Evolutionary conservation across 2,113 vertebrate genomes (phyloP).

Genomic region (Periophthalmus modestus): DNA sequence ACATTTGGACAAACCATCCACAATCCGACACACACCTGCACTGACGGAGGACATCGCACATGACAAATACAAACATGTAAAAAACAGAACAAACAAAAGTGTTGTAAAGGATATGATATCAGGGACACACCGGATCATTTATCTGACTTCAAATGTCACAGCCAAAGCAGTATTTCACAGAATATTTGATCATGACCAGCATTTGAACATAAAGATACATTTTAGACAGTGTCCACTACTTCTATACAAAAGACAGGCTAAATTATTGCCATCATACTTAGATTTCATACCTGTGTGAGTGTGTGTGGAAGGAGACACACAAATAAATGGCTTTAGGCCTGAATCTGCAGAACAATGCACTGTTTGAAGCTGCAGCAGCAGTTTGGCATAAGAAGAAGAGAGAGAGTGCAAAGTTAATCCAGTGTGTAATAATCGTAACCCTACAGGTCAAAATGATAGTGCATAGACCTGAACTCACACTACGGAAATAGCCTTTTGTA

Average conservation of each 20-base stretch:
- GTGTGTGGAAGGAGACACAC: constrained; percentile 6
- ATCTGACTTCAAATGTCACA: constrained; percentile 9
- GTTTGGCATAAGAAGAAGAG: constrained; percentile 6
- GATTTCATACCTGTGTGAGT: constrained; percentile 23
- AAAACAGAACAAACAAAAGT: neutral
- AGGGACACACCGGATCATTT: constrained; percentile 22
- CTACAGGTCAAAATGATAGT: constrained; percentile 4
- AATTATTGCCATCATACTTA: constrained; percentile 73
- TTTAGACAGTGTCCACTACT: constrained; percentile 41
- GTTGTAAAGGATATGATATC: constrained; percentile 22
- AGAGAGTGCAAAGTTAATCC: constrained; percentile 27
- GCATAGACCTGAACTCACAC: constrained; percentile 10
- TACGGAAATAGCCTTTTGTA: neutral
- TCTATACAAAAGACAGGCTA: constrained; percentile 38
- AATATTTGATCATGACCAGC: constrained; percentile 25
- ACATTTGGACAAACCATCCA: constrained; percentile 7
- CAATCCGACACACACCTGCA: constrained; percentile 4
- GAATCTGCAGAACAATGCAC: constrained; percentile 20
- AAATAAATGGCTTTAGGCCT: constrained; percentile 56
- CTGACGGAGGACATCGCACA: constrained; percentile 24
- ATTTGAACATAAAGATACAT: constrained; percentile 24
- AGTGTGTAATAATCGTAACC: constrained; percentile 18
- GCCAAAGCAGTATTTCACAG: constrained; percentile 34
- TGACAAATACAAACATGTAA: constrained; percentile 20
- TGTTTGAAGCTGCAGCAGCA: constrained; percentile 19